Conservation (phyloP, 2,888 invertebrate species). For the Globia sparganii region DNA sequence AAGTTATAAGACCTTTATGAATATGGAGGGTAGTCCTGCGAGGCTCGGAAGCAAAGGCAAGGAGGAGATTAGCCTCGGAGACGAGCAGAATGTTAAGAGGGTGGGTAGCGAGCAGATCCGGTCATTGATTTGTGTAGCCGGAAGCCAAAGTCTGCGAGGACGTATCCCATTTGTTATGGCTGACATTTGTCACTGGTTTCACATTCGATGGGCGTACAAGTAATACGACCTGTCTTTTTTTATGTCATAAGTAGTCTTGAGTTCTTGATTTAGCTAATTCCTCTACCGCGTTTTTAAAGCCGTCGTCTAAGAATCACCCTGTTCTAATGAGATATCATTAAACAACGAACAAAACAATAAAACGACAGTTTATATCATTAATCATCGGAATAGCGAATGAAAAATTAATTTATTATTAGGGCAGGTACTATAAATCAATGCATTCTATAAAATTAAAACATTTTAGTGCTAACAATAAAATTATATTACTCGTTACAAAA, state of each 20-base stretch:
- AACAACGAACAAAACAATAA: background rate
- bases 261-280: background rate
- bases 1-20: slow-evolving; percentile 29
- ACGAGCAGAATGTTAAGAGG: slow-evolving; percentile 66
- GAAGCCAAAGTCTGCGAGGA: slow-evolving; percentile 9
- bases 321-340: background rate
- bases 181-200: slow-evolving; percentile 30
- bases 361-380: background rate
- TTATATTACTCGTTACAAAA: slow-evolving; percentile 2
- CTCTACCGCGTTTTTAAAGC: background rate
- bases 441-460: background rate
- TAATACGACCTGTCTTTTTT: background rate
- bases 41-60: slow-evolving; percentile 17
- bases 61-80: slow-evolving; percentile 51
- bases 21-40: slow-evolving; percentile 10
- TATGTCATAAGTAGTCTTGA: background rate
- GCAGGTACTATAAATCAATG: slow-evolving; percentile 2
- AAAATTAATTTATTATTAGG: background rate
- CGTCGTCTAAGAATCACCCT: background rate
- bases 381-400: background rate
- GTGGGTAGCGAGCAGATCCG: slow-evolving; percentile 10
- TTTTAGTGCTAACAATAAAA: slow-evolving; percentile 15
- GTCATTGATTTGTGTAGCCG: slow-evolving; percentile 61
- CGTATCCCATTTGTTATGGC: slow-evolving; percentile 25
- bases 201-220: background rate